phyloP scores from a whole-genome alignment of 92 coral and sea anemone genomes.

The Palythoa grandis region DNA sequence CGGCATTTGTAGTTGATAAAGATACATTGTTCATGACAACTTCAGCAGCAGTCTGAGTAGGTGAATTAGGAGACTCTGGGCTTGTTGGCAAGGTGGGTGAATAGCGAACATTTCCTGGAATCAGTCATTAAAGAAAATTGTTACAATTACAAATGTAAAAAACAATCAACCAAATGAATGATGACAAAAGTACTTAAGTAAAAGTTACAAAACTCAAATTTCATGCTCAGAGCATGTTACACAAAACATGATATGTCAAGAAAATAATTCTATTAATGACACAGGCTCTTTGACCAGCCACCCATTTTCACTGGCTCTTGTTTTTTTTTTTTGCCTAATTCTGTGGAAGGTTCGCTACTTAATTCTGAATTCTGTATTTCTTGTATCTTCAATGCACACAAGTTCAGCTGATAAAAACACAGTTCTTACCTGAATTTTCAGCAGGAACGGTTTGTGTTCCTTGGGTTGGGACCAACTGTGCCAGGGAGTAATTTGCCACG shows the following conservation, averaged over 20 bases:
- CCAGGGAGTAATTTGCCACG: constrained; percentile 83
- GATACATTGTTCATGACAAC: constrained; percentile 71
- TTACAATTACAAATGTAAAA: not conserved
- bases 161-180: not conserved
- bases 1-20: constrained; percentile 50
- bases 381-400: not conserved
- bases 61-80: constrained; percentile 87
- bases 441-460: constrained; percentile 45
- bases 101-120: constrained; percentile 80
- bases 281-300: no score
- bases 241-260: no score
- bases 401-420: not conserved
- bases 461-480: constrained; percentile 77
- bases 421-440: constrained; percentile 17
- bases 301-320: no score
- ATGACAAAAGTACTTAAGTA: no score
- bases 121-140: not conserved
- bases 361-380: not conserved
- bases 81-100: constrained; percentile 92
- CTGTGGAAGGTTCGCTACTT: no score
- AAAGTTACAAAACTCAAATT: no score
- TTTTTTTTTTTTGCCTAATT: no score
- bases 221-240: no score
- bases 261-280: no score
- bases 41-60: constrained; percentile 72